A percentile compares a stretch with the other conserved stretches of the same genome.
Conservation (phyloP, 2,888 invertebrate genomes). For the Harpalus rufipes region DNA sequence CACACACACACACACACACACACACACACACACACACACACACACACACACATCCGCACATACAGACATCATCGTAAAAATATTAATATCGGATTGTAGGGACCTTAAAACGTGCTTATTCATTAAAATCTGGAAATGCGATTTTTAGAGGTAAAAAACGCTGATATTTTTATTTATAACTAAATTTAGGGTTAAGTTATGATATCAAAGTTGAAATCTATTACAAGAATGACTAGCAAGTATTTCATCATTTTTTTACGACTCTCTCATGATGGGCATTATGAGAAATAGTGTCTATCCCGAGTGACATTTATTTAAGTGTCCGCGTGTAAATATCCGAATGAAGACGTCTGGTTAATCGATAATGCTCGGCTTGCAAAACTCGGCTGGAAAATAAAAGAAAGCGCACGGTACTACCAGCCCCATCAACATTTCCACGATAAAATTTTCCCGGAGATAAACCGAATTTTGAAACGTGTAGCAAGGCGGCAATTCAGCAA, state of each 20-base stretch:
- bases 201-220: not conserved
- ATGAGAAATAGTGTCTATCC: slow-evolving; percentile 2
- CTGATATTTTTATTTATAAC: no score
- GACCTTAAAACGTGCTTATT: no score
- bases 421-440: slow-evolving; percentile 58
- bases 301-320: not conserved
- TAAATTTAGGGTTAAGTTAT: no score
- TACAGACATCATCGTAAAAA: no score
- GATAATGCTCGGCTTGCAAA: slow-evolving; percentile 46
- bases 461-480: slow-evolving; percentile 58
- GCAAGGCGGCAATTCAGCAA: slow-evolving; percentile 50
- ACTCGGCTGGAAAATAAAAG: slow-evolving; percentile 44
- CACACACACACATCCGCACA: no score
- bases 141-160: no score
- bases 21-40: no score
- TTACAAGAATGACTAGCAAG: not conserved
- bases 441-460: slow-evolving; percentile 53
- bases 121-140: no score
- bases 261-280: not conserved
- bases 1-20: no score
- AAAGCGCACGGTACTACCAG: slow-evolving; percentile 14
- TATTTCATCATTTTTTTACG: not conserved
- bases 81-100: no score
- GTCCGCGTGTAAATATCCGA: slow-evolving; percentile 1
- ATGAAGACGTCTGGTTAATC: slow-evolving; percentile 31